Percentiles rank a stretch among this genome's conserved stretches.
These are phyloP conservation scores for Pemphigus obesinymphae DNA, from an alignment of 1,140 invertebrate genomes.

Conservation along the genomic window DNA sequence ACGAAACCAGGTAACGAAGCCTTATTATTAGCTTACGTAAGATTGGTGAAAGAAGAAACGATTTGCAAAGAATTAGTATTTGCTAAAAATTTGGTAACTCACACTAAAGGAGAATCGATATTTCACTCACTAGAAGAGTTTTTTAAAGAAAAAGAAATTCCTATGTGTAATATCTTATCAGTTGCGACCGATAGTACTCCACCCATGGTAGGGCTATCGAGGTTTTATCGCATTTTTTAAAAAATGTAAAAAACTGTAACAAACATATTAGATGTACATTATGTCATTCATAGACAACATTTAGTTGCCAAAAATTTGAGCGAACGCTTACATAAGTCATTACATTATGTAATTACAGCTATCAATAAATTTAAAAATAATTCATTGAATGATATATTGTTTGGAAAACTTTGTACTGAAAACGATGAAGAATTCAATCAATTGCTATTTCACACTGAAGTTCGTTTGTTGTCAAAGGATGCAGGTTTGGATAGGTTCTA, in stretches of 20 bases:
- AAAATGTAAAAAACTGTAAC: too few species aligned
- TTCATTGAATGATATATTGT: slow-evolving; percentile 36
- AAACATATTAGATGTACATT: too few species aligned
- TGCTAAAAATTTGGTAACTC: slow-evolving; percentile 7
- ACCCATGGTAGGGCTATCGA: too few species aligned
- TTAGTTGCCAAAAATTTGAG: too few species aligned
- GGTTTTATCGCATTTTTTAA: too few species aligned
- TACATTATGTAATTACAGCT: too few species aligned
- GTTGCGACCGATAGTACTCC: slow-evolving; percentile 30
- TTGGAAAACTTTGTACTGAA: slow-evolving; percentile 4
- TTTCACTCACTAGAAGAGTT: slow-evolving; percentile 12
- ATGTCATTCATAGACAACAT: too few species aligned
- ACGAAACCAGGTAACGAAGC: slow-evolving; percentile 51
- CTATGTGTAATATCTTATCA: slow-evolving; percentile 27
- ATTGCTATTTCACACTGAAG: too few species aligned
- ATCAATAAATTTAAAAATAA: too few species aligned
- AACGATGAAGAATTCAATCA: too few species aligned
- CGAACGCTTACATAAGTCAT: too few species aligned
- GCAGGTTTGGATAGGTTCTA: slow-evolving; percentile 44
- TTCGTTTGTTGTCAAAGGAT: slow-evolving; percentile 25
- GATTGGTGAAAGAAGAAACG: slow-evolving; percentile 48
- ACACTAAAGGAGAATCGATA: slow-evolving; percentile 37
- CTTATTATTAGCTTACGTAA: slow-evolving; percentile 50
- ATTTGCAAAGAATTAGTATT: slow-evolving; percentile 14
- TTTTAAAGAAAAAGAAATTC: slow-evolving; percentile 13